A percentile compares a stretch with the other conserved stretches of the same genome.
Conservation (phyloP, 2,888 invertebrate genomes). For the Drosophila neotestacea region DNA sequence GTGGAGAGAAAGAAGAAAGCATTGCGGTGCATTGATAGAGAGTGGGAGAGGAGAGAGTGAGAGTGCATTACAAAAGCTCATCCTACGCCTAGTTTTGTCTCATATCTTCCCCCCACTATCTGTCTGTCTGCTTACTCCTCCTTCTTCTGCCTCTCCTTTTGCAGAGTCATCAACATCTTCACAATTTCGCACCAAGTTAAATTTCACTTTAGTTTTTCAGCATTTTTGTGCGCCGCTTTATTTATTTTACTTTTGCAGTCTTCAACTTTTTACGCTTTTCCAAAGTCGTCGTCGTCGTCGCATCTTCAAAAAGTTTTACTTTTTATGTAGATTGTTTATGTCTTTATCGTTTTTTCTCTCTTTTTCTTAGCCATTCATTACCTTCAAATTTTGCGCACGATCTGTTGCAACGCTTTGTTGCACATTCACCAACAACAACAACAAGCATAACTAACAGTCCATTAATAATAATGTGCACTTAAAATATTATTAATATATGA, state of each 20-base stretch:
- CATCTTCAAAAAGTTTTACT: slow-evolving; percentile 73
- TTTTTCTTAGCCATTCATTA: slow-evolving; percentile 39
- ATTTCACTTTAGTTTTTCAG: slow-evolving; percentile 79
- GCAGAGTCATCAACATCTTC: slow-evolving; percentile 52
- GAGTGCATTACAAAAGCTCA: slow-evolving; percentile 42
- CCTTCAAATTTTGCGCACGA: slow-evolving; percentile 79
- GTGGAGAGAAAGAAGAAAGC: slow-evolving; percentile 13
- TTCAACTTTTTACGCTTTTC: slow-evolving; percentile 74
- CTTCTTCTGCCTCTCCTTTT: slow-evolving; percentile 12
- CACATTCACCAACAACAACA: slow-evolving; percentile 28
- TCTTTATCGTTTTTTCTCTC: slow-evolving; percentile 26
- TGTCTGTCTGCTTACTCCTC: neutral
- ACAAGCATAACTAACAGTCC: slow-evolving; percentile 65
- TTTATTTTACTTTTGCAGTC: slow-evolving; percentile 71
- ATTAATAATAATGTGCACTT: slow-evolving; percentile 58
- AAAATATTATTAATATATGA: slow-evolving; percentile 45
- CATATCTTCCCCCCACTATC: neutral
- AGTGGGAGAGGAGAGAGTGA: slow-evolving; percentile 3
- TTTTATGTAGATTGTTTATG: slow-evolving; percentile 61
- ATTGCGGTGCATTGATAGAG: slow-evolving; percentile 3
- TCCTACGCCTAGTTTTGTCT: slow-evolving; percentile 13
- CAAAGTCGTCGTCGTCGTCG: slow-evolving; percentile 63
- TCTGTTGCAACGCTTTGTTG: slow-evolving; percentile 79
- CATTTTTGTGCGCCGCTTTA: slow-evolving; percentile 52
- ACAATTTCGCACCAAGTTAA: slow-evolving; percentile 54